Conservation (phyloP, 2,888 invertebrate genomes). For the Oxycera nigricornis region DNA sequence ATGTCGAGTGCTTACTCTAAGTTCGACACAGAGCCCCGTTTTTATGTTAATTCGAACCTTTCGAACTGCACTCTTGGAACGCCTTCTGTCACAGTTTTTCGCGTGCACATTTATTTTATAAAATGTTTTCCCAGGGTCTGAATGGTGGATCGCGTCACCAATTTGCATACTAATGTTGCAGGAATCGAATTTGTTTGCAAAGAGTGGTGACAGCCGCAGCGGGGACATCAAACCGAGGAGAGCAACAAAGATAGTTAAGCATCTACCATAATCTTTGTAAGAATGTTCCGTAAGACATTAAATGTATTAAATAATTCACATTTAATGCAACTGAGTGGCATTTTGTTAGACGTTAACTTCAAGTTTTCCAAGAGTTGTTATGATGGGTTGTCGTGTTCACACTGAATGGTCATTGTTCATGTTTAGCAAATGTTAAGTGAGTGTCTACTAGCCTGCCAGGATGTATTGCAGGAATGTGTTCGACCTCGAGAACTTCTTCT, state of each 20-base stretch:
- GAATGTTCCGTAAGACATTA: neutral
- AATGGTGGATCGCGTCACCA: neutral
- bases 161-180: constrained; percentile 12
- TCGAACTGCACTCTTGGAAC: constrained; percentile 29
- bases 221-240: neutral
- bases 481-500: no score
- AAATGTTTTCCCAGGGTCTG: constrained; percentile 21
- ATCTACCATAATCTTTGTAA: neutral
- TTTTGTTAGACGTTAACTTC: neutral
- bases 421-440: no score
- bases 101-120: constrained; percentile 19
- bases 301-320: constrained; percentile 9
- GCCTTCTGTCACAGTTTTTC: constrained; percentile 39
- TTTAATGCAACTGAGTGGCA: constrained; percentile 11
- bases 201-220: neutral
- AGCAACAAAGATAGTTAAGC: no score
- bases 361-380: no score
- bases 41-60: constrained; percentile 35
- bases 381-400: no score
- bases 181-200: neutral
- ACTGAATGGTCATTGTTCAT: no score
- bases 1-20: constrained; percentile 2
- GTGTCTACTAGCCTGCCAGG: no score
- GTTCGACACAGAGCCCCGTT: neutral
- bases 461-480: no score